Percentiles rank a stretch among this genome's conserved stretches.
These are phyloP conservation scores for Maccullochella peelii DNA, from an alignment of 2,113 vertebrate species.

Conservation along the genomic window DNA sequence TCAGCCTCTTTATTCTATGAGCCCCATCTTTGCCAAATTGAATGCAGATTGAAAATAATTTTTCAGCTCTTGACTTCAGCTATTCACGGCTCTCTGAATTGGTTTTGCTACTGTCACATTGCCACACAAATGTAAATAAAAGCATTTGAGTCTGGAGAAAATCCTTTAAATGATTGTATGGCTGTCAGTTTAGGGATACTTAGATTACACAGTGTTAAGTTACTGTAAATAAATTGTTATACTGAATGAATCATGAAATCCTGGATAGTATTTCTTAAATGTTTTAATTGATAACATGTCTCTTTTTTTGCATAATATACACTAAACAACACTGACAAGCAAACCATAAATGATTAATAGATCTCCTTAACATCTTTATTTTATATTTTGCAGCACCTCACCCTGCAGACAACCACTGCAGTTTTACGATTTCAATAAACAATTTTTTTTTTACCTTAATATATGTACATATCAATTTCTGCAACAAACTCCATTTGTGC, in stretches of 20 bases:
- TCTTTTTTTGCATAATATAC: neutral
- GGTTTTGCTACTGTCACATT: conserved; percentile 85
- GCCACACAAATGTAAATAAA: conserved; percentile 91
- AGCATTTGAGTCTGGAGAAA: conserved; percentile 62
- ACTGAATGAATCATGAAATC: conserved; percentile 12
- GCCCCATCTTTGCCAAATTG: conserved; percentile 97
- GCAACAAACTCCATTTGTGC: conserved; percentile 16
- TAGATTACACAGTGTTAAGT: neutral
- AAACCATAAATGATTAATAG: neutral
- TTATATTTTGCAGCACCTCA: conserved; percentile 1
- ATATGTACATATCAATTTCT: conserved; percentile 43
- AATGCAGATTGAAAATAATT: conserved; percentile 99
- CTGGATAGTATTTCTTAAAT: neutral
- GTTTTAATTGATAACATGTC: neutral
- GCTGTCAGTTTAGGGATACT: conserved; percentile 40
- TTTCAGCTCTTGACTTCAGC: conserved; percentile 97
- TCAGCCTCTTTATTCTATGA: conserved; percentile 94
- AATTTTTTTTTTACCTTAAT: conserved; percentile 20
- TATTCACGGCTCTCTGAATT: conserved; percentile 91
- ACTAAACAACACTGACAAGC: neutral
- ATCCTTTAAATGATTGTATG: conserved; percentile 66
- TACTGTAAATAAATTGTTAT: conserved; percentile 22
- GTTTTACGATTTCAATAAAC: conserved; percentile 25
- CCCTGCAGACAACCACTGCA: conserved; percentile 6
- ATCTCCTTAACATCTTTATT: neutral